phyloP scores from a whole-genome alignment of 2,888 invertebrate species.

The Enchytraeus crypticus region DNA sequence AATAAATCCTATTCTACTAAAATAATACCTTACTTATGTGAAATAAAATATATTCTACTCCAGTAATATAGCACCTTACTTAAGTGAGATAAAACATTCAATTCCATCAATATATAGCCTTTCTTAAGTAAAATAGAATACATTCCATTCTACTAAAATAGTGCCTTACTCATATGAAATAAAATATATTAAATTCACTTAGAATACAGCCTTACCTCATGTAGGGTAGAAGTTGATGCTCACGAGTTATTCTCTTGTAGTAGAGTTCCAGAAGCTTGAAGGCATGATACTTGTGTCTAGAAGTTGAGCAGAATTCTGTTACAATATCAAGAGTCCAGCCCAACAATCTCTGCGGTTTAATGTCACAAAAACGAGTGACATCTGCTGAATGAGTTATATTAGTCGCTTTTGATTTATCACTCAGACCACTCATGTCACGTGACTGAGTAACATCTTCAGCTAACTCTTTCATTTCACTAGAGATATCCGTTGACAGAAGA shows the following conservation, averaged over 20 bases:
- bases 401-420: too few species aligned
- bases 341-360: not conserved
- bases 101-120: not conserved
- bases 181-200: not conserved
- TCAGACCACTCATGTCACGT: too few species aligned
- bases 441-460: not conserved
- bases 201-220: not conserved
- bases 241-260: not conserved
- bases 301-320: not conserved
- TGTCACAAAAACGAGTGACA: too few species aligned
- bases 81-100: not conserved
- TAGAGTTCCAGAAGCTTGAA: slow-evolving; percentile 6
- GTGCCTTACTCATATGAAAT: not conserved
- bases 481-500: not conserved
- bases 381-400: too few species aligned
- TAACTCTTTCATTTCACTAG: not conserved
- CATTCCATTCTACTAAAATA: too few species aligned
- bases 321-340: not conserved
- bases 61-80: not conserved
- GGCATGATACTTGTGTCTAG: not conserved
- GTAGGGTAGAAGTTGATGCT: not conserved
- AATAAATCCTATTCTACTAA: not conserved
- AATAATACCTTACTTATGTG: not conserved
- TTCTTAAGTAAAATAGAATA: too few species aligned
- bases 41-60: not conserved